phyloP scores from a whole-genome alignment of 1,140 invertebrate genomes.

The Augochlora pura region DNA sequence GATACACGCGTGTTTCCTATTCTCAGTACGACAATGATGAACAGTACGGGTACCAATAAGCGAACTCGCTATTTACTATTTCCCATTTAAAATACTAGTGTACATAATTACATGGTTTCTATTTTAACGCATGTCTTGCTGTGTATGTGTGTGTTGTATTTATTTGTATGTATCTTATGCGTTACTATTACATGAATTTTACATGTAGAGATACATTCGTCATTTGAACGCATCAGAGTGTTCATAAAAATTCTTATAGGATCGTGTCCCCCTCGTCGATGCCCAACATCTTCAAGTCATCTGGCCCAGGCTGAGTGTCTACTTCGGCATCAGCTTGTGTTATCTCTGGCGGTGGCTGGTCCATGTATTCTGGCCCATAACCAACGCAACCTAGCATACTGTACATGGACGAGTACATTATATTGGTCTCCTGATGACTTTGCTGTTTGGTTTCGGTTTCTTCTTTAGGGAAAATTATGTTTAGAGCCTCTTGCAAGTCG shows the following conservation, averaged over 20 bases:
- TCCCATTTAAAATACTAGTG: constrained; percentile 20
- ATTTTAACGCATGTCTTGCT: constrained; percentile 1
- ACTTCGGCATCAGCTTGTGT: constrained; percentile 74
- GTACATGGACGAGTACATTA: constrained; percentile 78
- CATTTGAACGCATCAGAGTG: not conserved
- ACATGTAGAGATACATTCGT: constrained; percentile 6
- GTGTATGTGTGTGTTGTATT: no score
- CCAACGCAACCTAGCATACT: constrained; percentile 77
- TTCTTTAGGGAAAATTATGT: constrained; percentile 86
- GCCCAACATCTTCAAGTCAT: constrained; percentile 79
- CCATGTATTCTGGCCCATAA: constrained; percentile 78
- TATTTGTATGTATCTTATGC: no score
- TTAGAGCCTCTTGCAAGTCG: constrained; percentile 86
- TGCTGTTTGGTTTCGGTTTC: constrained; percentile 58
- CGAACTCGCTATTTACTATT: constrained; percentile 36
- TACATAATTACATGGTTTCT: constrained; percentile 16
- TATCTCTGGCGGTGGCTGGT: constrained; percentile 78
- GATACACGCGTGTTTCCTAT: not conserved
- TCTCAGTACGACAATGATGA: not conserved
- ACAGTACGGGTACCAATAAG: not conserved
- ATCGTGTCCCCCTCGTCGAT: constrained; percentile 80
- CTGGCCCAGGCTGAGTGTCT: constrained; percentile 76
- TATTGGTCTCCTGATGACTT: constrained; percentile 68
- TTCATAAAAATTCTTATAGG: constrained; percentile 64
- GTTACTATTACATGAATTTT: constrained; percentile 5